phyloP scores from a whole-genome alignment of 2,113 vertebrate species.

The Nipponia nippon region DNA sequence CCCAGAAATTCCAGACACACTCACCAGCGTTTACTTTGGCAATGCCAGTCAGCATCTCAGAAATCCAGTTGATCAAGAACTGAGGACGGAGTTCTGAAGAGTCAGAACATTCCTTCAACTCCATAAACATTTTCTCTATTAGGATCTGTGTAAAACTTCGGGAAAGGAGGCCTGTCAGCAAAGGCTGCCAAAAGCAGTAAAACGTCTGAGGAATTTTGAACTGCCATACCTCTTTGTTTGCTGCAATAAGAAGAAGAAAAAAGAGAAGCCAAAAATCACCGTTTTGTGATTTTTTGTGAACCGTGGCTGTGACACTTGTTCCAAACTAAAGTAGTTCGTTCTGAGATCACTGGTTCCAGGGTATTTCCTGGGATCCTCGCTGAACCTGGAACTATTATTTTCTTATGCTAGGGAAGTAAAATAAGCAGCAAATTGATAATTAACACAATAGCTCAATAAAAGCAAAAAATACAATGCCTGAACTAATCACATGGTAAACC shows the following conservation, averaged over 20 bases:
- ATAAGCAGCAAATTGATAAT: neutral
- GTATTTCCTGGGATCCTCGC: neutral
- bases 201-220: slow-evolving; percentile 75
- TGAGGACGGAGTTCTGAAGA: slow-evolving; percentile 67
- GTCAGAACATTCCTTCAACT: slow-evolving; percentile 74
- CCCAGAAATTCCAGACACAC: neutral
- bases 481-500: neutral
- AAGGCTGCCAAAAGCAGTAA: slow-evolving; percentile 90
- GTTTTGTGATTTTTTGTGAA: neutral
- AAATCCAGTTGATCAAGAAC: slow-evolving; percentile 87
- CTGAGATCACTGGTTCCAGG: neutral
- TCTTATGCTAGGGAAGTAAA: neutral
- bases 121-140: slow-evolving; percentile 85
- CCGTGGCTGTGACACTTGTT: neutral
- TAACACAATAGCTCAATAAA: neutral
- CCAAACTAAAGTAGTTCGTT: neutral
- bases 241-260: slow-evolving; percentile 13
- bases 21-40: slow-evolving; percentile 73
- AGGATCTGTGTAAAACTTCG: slow-evolving; percentile 80
- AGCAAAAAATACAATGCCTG: neutral
- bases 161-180: slow-evolving; percentile 83
- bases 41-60: slow-evolving; percentile 84
- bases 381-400: neutral
- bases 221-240: slow-evolving; percentile 63
- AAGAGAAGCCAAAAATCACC: neutral